Evolutionary conservation across 2,888 invertebrate species (phyloP).

Genomic region (Gryllus longicercus): DNA sequence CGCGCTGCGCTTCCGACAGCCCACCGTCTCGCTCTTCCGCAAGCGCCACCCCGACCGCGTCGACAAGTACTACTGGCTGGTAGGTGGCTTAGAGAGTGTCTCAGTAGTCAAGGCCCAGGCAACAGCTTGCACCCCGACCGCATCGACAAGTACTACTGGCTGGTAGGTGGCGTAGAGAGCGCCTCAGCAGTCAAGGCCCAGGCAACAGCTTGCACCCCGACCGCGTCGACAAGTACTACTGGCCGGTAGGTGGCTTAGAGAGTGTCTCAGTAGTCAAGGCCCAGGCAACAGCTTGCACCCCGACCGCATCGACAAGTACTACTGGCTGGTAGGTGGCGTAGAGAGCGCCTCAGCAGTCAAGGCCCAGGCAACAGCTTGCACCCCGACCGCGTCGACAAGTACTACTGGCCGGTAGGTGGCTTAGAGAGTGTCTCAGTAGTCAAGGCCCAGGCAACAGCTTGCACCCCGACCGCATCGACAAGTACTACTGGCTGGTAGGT

Average conservation of each 20-base stretch:
- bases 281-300: constrained; percentile 43
- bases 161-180: constrained; percentile 46
- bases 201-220: constrained; percentile 49
- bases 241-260: constrained; percentile 51
- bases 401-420: constrained; percentile 57
- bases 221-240: constrained; percentile 56
- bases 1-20: constrained; percentile 54
- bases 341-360: no score
- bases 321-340: constrained; percentile 54
- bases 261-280: no score
- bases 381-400: constrained; percentile 54
- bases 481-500: constrained; percentile 60
- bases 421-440: background rate
- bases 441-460: no score
- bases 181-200: no score
- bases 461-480: constrained; percentile 54
- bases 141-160: constrained; percentile 59
- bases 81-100: constrained; percentile 41
- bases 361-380: constrained; percentile 39
- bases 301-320: constrained; percentile 56
- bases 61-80: constrained; percentile 60
- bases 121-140: constrained; percentile 52
- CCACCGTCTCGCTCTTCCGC: constrained; percentile 53
- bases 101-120: no score
- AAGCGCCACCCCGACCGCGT: constrained; percentile 54